Conservation (phyloP, 2,113 vertebrate species). For the Entomyzon cyanotis region DNA sequence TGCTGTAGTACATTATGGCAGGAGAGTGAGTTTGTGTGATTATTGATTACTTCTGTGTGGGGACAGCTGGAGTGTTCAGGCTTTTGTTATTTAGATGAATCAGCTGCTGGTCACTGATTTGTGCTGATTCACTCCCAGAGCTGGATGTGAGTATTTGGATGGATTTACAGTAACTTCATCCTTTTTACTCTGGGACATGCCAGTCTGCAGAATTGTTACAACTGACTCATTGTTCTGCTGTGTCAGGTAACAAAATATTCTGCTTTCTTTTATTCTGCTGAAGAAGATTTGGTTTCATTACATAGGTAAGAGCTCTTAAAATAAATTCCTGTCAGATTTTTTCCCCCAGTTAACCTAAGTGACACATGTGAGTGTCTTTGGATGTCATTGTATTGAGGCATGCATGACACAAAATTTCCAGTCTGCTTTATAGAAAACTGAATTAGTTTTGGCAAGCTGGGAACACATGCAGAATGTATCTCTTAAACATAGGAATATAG, state of each 20-base stretch:
- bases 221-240: constrained; percentile 4
- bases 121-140: constrained; percentile 32
- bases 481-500: not conserved
- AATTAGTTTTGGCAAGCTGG: not conserved
- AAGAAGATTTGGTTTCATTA: not conserved
- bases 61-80: constrained; percentile 2
- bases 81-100: constrained; percentile 36
- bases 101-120: constrained; percentile 30
- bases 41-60: constrained; percentile 3
- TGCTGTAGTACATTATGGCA: not conserved
- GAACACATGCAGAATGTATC: not conserved
- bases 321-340: not conserved
- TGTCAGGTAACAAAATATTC: not conserved
- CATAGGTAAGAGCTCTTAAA: not conserved
- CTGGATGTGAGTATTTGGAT: constrained; percentile 4
- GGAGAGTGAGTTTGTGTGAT: not conserved
- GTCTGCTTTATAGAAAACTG: not conserved
- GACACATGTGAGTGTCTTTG: not conserved
- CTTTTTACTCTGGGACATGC: not conserved
- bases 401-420: not conserved
- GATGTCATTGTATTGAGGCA: not conserved
- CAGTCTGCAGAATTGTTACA: not conserved
- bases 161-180: constrained; percentile 21
- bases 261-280: not conserved
- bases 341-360: not conserved